These are phyloP conservation scores for Catharus minimus DNA, from an alignment of 2,113 vertebrate genomes.

Conservation along the genomic window DNA sequence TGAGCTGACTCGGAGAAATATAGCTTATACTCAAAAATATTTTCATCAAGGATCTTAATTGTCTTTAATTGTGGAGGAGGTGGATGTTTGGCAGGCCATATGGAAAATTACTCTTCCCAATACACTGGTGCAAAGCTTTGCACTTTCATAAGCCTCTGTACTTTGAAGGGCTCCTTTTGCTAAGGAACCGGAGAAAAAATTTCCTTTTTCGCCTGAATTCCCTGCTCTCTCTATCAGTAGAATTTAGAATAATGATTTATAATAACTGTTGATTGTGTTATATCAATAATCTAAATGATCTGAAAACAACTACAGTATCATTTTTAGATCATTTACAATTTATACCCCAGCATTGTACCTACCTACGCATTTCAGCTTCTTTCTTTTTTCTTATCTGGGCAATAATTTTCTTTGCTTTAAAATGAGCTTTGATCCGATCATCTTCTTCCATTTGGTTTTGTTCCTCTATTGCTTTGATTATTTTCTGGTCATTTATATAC, in stretches of 20 bases:
- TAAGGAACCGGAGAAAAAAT: neutral
- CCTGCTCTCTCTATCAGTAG: neutral
- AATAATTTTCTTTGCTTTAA: conserved; percentile 83
- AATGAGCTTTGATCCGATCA: conserved; percentile 75
- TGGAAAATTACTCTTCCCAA: neutral
- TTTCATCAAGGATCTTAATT: neutral
- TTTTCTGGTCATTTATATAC: conserved; percentile 75
- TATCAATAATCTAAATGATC: neutral
- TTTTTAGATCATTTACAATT: neutral
- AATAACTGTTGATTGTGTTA: neutral
- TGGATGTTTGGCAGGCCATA: neutral
- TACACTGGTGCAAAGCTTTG: neutral
- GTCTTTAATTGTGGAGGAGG: neutral
- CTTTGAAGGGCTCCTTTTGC: neutral
- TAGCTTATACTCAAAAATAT: neutral
- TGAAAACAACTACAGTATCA: neutral
- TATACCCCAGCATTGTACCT: neutral
- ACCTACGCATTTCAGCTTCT: conserved; percentile 77
- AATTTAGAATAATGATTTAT: neutral
- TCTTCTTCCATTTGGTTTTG: conserved; percentile 84
- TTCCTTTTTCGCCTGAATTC: neutral
- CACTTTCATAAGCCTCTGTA: neutral
- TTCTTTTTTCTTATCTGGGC: conserved; percentile 79
- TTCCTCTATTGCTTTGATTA: conserved; percentile 76
- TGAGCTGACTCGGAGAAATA: neutral